Percentiles rank a stretch among this genome's conserved stretches.
phyloP scores from a whole-genome alignment of 2,113 vertebrate genomes.

The Aix galericulata region DNA sequence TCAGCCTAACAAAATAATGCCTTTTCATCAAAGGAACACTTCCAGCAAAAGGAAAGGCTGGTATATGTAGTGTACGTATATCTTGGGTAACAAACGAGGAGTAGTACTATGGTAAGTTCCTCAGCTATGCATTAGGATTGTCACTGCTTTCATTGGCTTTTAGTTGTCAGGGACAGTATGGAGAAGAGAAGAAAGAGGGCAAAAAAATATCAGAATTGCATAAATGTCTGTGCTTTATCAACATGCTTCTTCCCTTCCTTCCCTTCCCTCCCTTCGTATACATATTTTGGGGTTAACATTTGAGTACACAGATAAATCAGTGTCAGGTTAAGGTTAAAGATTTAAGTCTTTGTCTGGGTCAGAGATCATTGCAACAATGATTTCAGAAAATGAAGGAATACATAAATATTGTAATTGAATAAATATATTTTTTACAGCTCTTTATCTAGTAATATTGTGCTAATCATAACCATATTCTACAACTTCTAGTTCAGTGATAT shows the following conservation, averaged over 20 bases:
- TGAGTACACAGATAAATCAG: neutral
- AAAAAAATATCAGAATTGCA: neutral
- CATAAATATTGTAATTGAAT: neutral
- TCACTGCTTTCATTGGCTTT: neutral
- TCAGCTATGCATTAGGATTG: neutral
- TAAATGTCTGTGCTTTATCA: neutral
- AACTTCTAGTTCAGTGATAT: fast-evolving
- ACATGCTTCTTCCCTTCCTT: neutral
- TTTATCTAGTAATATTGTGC: neutral
- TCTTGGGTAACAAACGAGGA: neutral
- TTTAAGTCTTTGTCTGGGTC: neutral
- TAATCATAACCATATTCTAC: neutral
- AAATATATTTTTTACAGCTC: neutral
- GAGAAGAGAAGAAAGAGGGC: neutral
- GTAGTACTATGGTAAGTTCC: neutral
- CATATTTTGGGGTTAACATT: neutral
- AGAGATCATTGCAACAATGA: neutral
- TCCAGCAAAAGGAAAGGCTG: neutral
- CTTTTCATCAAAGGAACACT: neutral
- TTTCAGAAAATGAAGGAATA: neutral
- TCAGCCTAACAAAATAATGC: neutral
- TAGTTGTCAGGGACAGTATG: neutral
- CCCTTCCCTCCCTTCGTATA: neutral
- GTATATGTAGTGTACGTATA: neutral
- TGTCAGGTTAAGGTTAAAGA: neutral